Evolutionary conservation across 92 coral and sea anemone genomes (phyloP), one percentile per base, ranked within the genome.

Genomic region (Scolanthus callimorphus): DNA sequence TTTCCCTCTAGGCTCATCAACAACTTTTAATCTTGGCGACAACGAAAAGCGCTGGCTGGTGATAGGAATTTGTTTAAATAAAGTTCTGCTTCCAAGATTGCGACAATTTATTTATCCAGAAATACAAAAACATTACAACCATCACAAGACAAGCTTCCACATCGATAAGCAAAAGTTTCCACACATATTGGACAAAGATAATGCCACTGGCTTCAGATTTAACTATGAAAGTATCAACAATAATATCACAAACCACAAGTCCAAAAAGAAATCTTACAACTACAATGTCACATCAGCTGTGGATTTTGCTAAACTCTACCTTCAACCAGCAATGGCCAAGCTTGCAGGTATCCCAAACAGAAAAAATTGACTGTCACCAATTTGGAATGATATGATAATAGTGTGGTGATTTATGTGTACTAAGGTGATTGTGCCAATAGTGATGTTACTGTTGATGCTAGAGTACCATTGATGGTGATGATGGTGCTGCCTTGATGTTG

Each of bases 11-110:
- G 69, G 69, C 22, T 20, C 62, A 26, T 20, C 57, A 38, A 64
- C 71, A 20, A 52, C 54, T 31, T 87, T 87, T 24, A 51, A 51
- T 49, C 74, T 87, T 27, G 49, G 2, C 13, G 80, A 87, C 59
- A 63, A 84, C 3, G 74, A 87, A 60, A 87, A 84, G 51, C 55
- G 95, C 71, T 87, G 95, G 95, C 74, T 87, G n/a, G 95, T 87
- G 37, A 63, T 79, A 17, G 95, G 95, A 9, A 67, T 87, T 46
- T 72, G 83, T 26, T 67, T 87, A 31, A 58, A 87, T 63, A 84
- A 62, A 39, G 30, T 87, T 50, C 63, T 87, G 27, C 61, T 87
- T 9, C 95, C 95, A 84, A 43, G 55, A 12, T 53, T 87, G 25
- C 79, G 80, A 1, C 45, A 64, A 27, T 67, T 63, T 39, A 73